phyloP scores from a whole-genome alignment of 2,888 invertebrate genomes.

The Agonopterix heracliana region DNA sequence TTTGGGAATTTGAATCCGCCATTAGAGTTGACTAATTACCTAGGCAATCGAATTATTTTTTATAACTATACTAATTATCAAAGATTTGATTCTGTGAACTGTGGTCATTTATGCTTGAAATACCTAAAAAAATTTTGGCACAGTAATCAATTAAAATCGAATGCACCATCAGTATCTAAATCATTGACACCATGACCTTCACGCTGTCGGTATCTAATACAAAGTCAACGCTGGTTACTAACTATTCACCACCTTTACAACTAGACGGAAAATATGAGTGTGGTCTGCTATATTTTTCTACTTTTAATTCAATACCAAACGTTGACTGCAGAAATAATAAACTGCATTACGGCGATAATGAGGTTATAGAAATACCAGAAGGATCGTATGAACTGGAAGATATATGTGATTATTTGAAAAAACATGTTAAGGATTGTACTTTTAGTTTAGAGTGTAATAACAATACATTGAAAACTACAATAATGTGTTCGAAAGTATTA shows the following conservation, averaged over 20 bases:
- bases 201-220: not conserved
- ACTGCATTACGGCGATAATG: not conserved
- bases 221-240: not conserved
- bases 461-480: conserved; percentile 3
- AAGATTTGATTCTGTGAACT: not conserved
- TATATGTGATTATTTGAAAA: not conserved
- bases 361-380: conserved; percentile 1
- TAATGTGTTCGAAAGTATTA: not conserved
- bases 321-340: not conserved
- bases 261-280: conserved; percentile 9
- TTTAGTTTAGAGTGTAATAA: not conserved
- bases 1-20: conserved; percentile 36
- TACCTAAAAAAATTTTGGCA: not conserved
- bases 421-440: no score
- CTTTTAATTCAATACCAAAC: conserved; percentile 1
- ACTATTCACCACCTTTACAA: conserved; percentile 1
- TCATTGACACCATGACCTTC: not conserved
- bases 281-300: conserved; percentile 1
- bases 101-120: conserved; percentile 10
- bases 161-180: not conserved
- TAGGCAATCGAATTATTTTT: conserved; percentile 17
- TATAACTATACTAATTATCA: conserved; percentile 3
- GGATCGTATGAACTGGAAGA: conserved; percentile 1
- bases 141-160: not conserved
- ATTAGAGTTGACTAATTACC: conserved; percentile 14